phyloP scores from a whole-genome alignment of 23 tunicate species.

The Oikopleura dioica region DNA sequence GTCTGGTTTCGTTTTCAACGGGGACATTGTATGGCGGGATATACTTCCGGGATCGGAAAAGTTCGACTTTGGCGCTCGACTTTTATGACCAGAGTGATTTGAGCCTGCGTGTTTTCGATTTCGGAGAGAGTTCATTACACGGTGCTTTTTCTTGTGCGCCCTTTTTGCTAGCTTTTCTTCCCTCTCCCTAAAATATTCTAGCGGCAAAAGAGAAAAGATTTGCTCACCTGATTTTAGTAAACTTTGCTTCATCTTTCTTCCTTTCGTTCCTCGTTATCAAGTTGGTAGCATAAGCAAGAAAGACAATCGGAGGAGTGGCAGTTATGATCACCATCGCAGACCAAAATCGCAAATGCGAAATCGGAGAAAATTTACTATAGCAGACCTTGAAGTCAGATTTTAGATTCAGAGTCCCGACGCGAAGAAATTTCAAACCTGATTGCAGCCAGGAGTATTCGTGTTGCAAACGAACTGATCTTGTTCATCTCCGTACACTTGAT shows the following conservation, averaged over 20 bases:
- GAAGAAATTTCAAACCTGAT: slow-evolving; percentile 20
- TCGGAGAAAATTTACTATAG: slow-evolving; percentile 61
- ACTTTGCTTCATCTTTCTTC: background rate
- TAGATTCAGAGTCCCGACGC: background rate
- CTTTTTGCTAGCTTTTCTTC: too few relatives aligned
- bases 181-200: too few relatives aligned
- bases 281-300: background rate
- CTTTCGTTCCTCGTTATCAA: background rate
- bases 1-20: background rate
- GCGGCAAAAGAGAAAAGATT: too few relatives aligned
- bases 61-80: background rate
- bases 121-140: background rate
- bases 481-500: slow-evolving; percentile 80
- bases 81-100: background rate
- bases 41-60: background rate
- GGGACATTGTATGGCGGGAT: background rate
- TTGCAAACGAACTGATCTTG: slow-evolving; percentile 85
- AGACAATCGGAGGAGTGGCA: slow-evolving; percentile 28
- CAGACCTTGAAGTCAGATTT: slow-evolving; percentile 14
- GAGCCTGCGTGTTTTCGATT: background rate
- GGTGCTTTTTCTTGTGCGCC: background rate
- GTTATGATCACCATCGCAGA: slow-evolving; percentile 71
- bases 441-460: slow-evolving; percentile 69
- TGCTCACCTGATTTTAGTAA: background rate
- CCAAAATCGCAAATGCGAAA: slow-evolving; percentile 78